Evolutionary conservation across 2,797 vertebrate species (phyloP).

Genomic region (Dermochelys coriacea): DNA sequence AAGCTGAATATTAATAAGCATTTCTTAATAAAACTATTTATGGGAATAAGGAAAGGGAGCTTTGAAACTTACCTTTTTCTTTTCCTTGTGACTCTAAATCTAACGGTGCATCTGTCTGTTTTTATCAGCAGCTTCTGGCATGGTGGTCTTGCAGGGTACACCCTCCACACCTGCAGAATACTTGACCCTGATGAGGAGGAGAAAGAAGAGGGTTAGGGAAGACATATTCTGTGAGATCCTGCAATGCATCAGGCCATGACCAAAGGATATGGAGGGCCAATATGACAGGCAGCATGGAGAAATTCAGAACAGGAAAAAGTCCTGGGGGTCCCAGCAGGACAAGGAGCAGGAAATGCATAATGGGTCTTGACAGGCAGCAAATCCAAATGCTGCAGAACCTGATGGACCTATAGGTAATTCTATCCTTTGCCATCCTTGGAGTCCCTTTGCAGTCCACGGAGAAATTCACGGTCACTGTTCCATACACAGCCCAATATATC

Average conservation of each 20-base stretch:
- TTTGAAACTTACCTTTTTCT: not conserved
- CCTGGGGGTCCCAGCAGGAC: not conserved
- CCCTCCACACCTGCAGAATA: not conserved
- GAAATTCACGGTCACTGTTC: no score
- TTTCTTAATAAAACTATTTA: not conserved
- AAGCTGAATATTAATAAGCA: not conserved
- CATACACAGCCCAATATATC: no score
- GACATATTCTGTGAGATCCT: not conserved
- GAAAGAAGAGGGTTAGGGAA: not conserved
- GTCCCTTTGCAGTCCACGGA: no score
- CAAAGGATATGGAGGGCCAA: not conserved
- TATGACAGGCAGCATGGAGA: not conserved
- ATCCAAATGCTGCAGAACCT: no score
- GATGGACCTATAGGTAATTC: no score
- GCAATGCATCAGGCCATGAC: not conserved
- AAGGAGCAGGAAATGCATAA: no score
- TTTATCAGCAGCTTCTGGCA: not conserved
- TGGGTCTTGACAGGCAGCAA: no score
- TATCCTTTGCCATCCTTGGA: no score
- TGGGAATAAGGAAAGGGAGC: not conserved
- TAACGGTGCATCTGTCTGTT: not conserved
- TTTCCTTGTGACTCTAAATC: not conserved
- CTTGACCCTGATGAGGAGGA: not conserved
- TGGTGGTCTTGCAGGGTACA: not conserved
- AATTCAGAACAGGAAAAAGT: not conserved